phyloP scores from a whole-genome alignment of 2,113 vertebrate species.

The Catagonus wagneri region DNA sequence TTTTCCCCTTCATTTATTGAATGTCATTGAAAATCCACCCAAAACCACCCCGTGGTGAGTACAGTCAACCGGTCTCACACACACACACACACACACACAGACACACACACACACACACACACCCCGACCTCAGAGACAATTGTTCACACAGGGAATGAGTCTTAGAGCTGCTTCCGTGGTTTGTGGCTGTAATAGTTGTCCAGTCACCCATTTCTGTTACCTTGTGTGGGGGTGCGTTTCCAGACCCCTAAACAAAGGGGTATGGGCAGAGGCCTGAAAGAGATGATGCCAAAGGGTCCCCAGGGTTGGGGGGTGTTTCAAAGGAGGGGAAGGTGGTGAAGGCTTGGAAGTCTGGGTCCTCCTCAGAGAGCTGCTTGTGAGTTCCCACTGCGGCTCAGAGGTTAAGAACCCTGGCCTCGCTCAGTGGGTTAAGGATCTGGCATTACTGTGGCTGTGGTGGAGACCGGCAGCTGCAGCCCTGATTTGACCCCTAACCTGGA shows the following conservation, averaged over 20 bases:
- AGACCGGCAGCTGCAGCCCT: too few species aligned
- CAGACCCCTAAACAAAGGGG: neutral
- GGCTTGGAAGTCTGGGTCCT: neutral
- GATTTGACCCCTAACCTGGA: too few species aligned
- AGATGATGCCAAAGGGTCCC: fast-evolving
- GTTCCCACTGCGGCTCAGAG: too few species aligned
- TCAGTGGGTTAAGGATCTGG: too few species aligned
- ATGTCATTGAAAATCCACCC: neutral
- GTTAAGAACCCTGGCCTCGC: too few species aligned
- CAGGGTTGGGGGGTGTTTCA: neutral
- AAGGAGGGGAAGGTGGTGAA: fast-evolving
- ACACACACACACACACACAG: too few species aligned
- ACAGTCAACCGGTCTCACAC: neutral
- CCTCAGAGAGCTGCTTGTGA: neutral
- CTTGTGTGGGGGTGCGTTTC: fast-evolving
- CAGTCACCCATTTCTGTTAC: neutral
- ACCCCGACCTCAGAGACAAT: neutral
- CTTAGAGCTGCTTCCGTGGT: neutral
- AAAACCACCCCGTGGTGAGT: fast-evolving
- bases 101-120: too few species aligned
- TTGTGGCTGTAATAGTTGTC: fast-evolving
- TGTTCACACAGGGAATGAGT: neutral
- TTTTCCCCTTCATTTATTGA: neutral
- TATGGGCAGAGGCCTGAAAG: neutral
- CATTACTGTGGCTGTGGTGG: too few species aligned